phyloP scores from a whole-genome alignment of 2,888 invertebrate species.

The Hypomecis atomaria region DNA sequence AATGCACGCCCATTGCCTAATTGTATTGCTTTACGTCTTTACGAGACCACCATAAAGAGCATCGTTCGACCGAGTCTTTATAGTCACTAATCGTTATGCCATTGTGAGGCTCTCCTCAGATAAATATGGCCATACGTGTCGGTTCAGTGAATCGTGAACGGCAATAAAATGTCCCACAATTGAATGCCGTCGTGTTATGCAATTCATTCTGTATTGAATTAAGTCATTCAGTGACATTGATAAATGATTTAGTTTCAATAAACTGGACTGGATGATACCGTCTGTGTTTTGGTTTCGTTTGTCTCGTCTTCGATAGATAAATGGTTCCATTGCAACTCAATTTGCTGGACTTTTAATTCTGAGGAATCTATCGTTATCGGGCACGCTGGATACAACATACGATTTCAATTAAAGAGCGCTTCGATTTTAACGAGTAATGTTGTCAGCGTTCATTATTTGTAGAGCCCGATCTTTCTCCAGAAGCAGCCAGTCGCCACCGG shows the following conservation, averaged over 20 bases:
- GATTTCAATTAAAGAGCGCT: slow-evolving; percentile 82
- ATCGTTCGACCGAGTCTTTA: slow-evolving; percentile 65
- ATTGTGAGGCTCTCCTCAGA: slow-evolving; percentile 58
- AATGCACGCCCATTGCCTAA: slow-evolving; percentile 81
- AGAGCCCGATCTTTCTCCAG: slow-evolving; percentile 58
- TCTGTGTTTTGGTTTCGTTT: slow-evolving; percentile 18
- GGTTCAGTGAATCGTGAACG: slow-evolving; percentile 48
- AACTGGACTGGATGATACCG: slow-evolving; percentile 23
- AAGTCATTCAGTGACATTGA: slow-evolving; percentile 41
- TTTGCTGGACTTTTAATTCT: slow-evolving; percentile 60
- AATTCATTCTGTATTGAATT: slow-evolving; percentile 48
- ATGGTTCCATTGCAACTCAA: slow-evolving; percentile 54
- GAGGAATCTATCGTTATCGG: slow-evolving; percentile 70
- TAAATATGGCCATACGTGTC: slow-evolving; percentile 57
- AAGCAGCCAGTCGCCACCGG: slow-evolving; percentile 40
- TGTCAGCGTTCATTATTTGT: slow-evolving; percentile 61
- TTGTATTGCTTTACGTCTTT: slow-evolving; percentile 75
- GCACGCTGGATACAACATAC: slow-evolving; percentile 77
- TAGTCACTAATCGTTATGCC: slow-evolving; percentile 74
- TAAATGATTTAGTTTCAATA: slow-evolving; percentile 27
- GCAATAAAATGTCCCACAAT: slow-evolving; percentile 56
- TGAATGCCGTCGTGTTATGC: slow-evolving; percentile 47
- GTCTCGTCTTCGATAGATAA: slow-evolving; percentile 3
- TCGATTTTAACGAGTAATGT: slow-evolving; percentile 74
- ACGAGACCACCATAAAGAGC: slow-evolving; percentile 71